Conservation (phyloP, 2,797 vertebrate genomes). For the Darevskia nairensis region DNA sequence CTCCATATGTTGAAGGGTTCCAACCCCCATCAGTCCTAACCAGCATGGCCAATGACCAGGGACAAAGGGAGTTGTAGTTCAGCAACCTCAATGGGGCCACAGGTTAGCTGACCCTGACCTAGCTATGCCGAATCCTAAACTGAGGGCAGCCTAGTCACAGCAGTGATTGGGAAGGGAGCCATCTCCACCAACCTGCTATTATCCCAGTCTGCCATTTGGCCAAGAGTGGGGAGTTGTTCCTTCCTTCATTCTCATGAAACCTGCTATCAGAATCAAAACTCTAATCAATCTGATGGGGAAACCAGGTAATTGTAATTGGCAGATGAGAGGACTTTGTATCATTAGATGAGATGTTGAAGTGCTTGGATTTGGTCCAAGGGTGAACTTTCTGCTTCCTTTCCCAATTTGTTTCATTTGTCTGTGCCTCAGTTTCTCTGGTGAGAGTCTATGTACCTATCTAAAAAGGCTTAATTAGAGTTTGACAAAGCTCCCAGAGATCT, state of each 20-base stretch:
- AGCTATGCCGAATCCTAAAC: neutral
- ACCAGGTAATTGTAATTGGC: neutral
- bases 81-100: too few species aligned
- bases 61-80: too few species aligned
- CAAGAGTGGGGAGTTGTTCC: neutral
- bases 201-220: too few species aligned
- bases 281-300: neutral
- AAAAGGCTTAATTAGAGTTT: slow-evolving; percentile 16
- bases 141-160: neutral
- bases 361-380: neutral
- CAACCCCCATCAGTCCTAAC: too few species aligned
- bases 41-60: too few species aligned
- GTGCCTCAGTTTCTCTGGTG: slow-evolving; percentile 10
- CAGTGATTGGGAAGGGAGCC: neutral
- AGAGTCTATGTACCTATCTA: slow-evolving; percentile 14
- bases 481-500: slow-evolving; percentile 39
- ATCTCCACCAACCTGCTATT: neutral
- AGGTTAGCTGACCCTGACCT: neutral
- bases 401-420: neutral
- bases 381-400: slow-evolving; percentile 10
- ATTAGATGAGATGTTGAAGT: neutral
- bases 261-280: neutral
- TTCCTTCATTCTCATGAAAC: neutral
- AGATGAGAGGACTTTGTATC: neutral
- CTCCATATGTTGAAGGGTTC: too few species aligned